Base-by-base conservation (phyloP, 2,113 vertebrate species). In the Phylloscopus trochilus region DNA sequence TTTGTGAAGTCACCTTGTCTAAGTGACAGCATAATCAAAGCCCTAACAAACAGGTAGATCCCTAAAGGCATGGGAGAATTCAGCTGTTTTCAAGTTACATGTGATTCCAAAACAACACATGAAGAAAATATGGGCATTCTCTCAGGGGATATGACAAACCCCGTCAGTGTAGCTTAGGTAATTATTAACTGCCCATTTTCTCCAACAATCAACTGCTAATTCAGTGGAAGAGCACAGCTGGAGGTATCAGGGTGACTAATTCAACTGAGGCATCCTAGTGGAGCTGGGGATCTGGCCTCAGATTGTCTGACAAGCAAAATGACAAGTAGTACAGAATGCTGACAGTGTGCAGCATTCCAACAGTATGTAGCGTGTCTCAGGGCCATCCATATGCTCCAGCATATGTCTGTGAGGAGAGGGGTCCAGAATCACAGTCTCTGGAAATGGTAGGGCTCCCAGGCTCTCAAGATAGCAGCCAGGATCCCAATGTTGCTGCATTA, bases 321-420 rank as follows among this genome's bases (percentile, higher is more conserved):
- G 7, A 49, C 1, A 1, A 64, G 60, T 81, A 84, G 0, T 72
- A 94, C 1, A 1, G n/a, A n/a, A n/a, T 84, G 91, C 84, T 0
- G 1, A 77, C 26, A 90, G 77, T 1, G 16, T 72, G 77, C 80
- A 93, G 88, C n/a, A 62, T 92, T 93, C 92, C 86, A 90, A 90
- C 13, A 86, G 82, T 92, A 93, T 60, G 44, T 69, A 82, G 47
- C 0, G 0, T 0, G 2, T 85, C 87, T 41, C 15, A 5, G 75
- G 90, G 91, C 70, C 51, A 86, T 89, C 88, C 94, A 87, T 92
- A 90, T 87, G 96, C 22, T 93, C 68, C 76, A 92, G 79, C 93
- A 95, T 96, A 88, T 91, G 92, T 74, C n/a, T 17, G 1, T 2
- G 21, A 96, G 78, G 63, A 91, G n/a, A 60, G 64, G 30, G 20